These are phyloP conservation scores for Eidolon helvum DNA, from an alignment of 2,113 vertebrate species.

Conservation along the genomic window DNA sequence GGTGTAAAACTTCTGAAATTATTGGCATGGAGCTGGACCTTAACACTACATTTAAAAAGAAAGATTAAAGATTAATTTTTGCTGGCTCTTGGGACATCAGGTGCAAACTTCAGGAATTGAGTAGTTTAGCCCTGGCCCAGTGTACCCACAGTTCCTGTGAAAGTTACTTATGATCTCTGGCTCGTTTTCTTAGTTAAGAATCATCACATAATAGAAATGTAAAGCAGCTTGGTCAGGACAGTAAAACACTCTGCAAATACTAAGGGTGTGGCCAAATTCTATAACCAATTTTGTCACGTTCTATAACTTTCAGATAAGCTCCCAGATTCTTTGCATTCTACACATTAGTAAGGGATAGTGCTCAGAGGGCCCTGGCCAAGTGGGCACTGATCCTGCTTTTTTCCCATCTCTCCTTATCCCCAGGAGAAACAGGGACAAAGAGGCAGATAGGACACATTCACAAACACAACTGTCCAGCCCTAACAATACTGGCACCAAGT, in stretches of 20 bases:
- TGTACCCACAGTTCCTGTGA: neutral
- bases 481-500: neutral
- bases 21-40: neutral
- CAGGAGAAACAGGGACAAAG: neutral
- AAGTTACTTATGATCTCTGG: neutral
- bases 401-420: neutral
- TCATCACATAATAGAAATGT: neutral
- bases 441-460: neutral
- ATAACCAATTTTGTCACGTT: neutral
- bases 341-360: neutral
- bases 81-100: neutral
- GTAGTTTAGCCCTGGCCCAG: neutral
- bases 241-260: neutral
- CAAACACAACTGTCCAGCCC: neutral
- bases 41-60: neutral
- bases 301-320: neutral
- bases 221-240: neutral
- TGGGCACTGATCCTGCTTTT: neutral
- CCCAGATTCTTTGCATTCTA: neutral
- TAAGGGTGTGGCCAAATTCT: neutral
- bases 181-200: neutral
- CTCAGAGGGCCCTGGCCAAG: neutral
- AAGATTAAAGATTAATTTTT: neutral
- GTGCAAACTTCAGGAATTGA: neutral
- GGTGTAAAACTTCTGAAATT: constrained; percentile 46